phyloP scores from a whole-genome alignment of 2,797 vertebrate genomes.

The Ctenochaetus hawaiiensis region DNA sequence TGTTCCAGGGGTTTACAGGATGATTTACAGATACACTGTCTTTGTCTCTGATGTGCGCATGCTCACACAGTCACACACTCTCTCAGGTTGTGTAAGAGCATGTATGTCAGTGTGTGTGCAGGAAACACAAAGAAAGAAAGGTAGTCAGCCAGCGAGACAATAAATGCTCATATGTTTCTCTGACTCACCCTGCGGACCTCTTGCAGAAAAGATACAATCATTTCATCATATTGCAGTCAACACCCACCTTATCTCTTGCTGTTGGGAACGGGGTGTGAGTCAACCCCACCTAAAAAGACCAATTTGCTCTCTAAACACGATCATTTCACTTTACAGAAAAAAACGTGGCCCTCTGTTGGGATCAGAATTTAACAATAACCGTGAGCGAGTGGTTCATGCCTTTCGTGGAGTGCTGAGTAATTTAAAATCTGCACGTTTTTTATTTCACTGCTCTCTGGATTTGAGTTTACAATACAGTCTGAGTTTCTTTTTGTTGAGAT shows the following conservation, averaged over 20 bases:
- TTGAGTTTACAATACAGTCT: slow-evolving; percentile 23
- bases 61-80: slow-evolving; percentile 11
- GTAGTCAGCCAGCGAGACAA: slow-evolving; percentile 42
- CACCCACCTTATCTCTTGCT: slow-evolving; percentile 64
- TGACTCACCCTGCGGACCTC: slow-evolving; percentile 66
- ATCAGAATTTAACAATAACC: slow-evolving; percentile 50
- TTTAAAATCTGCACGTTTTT: slow-evolving; percentile 58
- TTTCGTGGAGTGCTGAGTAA: slow-evolving; percentile 57
- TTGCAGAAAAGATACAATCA: slow-evolving; percentile 71
- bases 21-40: slow-evolving; percentile 38
- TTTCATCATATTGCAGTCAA: slow-evolving; percentile 72
- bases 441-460: slow-evolving; percentile 46
- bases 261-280: slow-evolving; percentile 61
- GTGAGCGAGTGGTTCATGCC: slow-evolving; percentile 58
- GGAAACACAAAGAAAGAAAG: slow-evolving; percentile 51
- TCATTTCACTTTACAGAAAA: slow-evolving; percentile 59
- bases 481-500: slow-evolving; percentile 7
- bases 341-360: slow-evolving; percentile 40
- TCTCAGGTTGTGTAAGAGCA: slow-evolving; percentile 10
- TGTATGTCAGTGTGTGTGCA: slow-evolving; percentile 20
- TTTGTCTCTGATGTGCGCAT: slow-evolving; percentile 10
- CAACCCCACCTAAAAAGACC: slow-evolving; percentile 43
- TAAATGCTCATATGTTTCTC: slow-evolving; percentile 48
- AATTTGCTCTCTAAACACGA: slow-evolving; percentile 59
- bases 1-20: no score